Evolutionary conservation across 2,797 vertebrate species (phyloP), one percentile per base, ranked within the genome.

Genomic region (Poeciliopsis presidionis): DNA sequence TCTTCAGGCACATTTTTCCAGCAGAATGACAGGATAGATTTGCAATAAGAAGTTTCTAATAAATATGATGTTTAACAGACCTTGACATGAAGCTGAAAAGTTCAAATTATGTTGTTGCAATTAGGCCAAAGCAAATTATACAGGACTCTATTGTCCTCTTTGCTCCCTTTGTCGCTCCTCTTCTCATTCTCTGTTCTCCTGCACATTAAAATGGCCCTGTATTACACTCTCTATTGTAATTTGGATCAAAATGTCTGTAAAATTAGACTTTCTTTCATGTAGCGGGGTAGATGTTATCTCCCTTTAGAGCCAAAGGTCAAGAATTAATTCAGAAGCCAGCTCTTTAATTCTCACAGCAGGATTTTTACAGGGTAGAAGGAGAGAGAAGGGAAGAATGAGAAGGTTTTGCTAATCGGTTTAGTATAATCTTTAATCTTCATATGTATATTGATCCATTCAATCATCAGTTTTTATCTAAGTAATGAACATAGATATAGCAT

Each of bases 261-360:
- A 93, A 93, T 90, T 80, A 92, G 90, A 91, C 90, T 86, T 82
- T 87, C 89, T 90, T 91, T 86, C 90, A 81, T 86, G 87, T 85
- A 81, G 81, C 77, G 75, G 86, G 84, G 85, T 87, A 91, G 90
- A 92, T 89, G 88, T 92, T 92, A 94, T 93, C 90, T 90, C 79
- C 76, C 55, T 47, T 84, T 77, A 43, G 87, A 87, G 87, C 73
- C 87, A 93, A 92, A 95, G 94, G 94, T 94, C 91, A 95, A 88
- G 87, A 91, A 94, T 95, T 95, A 91, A 93, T 93, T 93, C 93
- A 91, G 89, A 74, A 90, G 84, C 80, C 49, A 80, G 86, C 85
- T 91, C 85, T 88, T 90, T 89, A 91, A 89, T 78, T 73, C 75
- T 85, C 88, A 80, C 82, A 82, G 89, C 78, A 84, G 81, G 76